A percentile compares a stretch with the other conserved stretches of the same genome.
phyloP scores from a whole-genome alignment of 37 sponge, comb jelly and placozoan species.

The Axinella damicornis region DNA sequence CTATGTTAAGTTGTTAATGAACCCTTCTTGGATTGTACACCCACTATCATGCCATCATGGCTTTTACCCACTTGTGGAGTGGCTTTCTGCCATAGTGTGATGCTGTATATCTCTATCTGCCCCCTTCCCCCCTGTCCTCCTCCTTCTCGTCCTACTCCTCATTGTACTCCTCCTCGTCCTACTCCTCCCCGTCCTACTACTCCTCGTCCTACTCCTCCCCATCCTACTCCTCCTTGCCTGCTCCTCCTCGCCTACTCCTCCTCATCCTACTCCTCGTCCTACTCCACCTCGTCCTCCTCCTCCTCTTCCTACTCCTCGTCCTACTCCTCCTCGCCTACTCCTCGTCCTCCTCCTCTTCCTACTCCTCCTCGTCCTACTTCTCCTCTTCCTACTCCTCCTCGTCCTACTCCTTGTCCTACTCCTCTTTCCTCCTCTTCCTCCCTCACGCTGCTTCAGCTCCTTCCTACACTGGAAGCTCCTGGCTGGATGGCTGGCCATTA shows the following conservation, averaged over 20 bases:
- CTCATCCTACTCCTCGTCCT: background rate
- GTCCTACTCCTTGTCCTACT: background rate
- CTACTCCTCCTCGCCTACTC: background rate
- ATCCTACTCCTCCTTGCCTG: background rate
- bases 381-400: background rate
- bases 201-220: constrained; percentile 3
- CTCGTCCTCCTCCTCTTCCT: background rate
- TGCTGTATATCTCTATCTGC: no score
- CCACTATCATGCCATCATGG: no score
- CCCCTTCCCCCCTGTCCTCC: background rate
- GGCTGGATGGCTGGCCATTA: constrained; percentile 37
- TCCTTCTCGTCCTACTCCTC: background rate
- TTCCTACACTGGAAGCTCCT: constrained; percentile 51
- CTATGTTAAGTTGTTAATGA: no score
- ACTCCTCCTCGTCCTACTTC: constrained; percentile 1
- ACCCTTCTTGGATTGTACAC: no score
- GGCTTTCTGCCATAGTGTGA: no score
- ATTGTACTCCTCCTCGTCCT: background rate
- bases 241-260: background rate
- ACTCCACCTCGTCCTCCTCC: background rate
- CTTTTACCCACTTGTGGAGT: no score
- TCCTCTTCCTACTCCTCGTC: background rate
- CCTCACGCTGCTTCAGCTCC: background rate
- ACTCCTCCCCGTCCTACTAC: background rate
- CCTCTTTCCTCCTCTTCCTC: background rate